phyloP scores from a whole-genome alignment of 2,888 invertebrate genomes.

The Apomyelois bistriatella region DNA sequence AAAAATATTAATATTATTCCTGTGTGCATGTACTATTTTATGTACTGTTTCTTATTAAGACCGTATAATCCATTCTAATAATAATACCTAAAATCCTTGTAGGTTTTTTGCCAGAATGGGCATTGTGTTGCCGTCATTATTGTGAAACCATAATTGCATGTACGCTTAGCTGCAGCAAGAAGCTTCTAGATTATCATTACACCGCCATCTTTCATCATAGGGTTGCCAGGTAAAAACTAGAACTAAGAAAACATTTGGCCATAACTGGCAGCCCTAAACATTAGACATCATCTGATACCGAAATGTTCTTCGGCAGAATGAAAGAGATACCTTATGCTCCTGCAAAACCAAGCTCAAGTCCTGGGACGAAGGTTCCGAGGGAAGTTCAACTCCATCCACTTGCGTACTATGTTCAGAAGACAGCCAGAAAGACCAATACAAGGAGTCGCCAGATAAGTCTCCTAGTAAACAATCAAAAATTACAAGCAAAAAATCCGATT shows the following conservation, averaged over 20 bases:
- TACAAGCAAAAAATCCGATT: slow-evolving; percentile 25
- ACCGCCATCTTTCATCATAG: neutral
- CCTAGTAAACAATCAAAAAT: slow-evolving; percentile 26
- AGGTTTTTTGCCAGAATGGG: neutral
- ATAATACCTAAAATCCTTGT: neutral
- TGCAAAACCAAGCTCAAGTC: slow-evolving; percentile 43
- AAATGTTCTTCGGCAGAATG: slow-evolving; percentile 66
- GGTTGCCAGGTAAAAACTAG: slow-evolving; percentile 10
- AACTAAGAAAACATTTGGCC: slow-evolving; percentile 22
- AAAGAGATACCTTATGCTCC: slow-evolving; percentile 46
- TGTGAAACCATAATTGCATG: neutral
- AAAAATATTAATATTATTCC: neutral
- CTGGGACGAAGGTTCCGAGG: slow-evolving; percentile 48
- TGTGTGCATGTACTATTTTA: no score
- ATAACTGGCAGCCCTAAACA: slow-evolving; percentile 20
- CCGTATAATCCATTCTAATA: no score
- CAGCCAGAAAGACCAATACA: slow-evolving; percentile 19
- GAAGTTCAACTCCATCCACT: slow-evolving; percentile 60
- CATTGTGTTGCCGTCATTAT: neutral
- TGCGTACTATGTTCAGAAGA: slow-evolving; percentile 60
- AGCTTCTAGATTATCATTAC: neutral
- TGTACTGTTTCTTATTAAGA: no score
- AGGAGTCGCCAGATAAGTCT: slow-evolving; percentile 44
- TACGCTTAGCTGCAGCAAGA: slow-evolving; percentile 7
- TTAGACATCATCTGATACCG: slow-evolving; percentile 31